Conservation (phyloP, 2,888 invertebrate species). For the Abscondita cerata region DNA sequence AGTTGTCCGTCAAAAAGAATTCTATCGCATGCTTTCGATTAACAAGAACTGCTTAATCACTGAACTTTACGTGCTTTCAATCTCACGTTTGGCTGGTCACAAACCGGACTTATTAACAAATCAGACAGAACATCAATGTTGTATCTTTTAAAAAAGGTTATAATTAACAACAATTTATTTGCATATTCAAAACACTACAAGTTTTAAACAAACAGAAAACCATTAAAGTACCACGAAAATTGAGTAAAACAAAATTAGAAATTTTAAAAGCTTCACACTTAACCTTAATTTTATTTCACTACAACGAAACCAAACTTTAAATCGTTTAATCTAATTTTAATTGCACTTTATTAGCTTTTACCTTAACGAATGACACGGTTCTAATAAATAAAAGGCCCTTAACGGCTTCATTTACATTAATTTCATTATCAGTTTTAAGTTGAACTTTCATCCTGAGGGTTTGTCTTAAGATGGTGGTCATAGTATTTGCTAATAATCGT, state of each 20-base stretch:
- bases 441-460: too few species aligned
- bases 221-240: background rate
- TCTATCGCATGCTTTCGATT: slow-evolving; percentile 39
- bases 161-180: slow-evolving; percentile 5
- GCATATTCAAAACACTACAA: background rate
- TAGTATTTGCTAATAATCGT: too few species aligned
- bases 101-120: slow-evolving; percentile 25
- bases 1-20: slow-evolving; percentile 12
- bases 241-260: background rate
- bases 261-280: too few species aligned
- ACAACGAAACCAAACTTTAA: too few species aligned
- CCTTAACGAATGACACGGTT: too few species aligned
- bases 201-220: background rate
- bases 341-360: too few species aligned
- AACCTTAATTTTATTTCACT: too few species aligned
- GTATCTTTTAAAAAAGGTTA: slow-evolving; percentile 6
- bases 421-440: too few species aligned
- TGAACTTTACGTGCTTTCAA: slow-evolving; percentile 26
- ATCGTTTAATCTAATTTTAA: too few species aligned
- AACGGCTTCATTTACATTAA: too few species aligned
- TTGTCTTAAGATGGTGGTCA: too few species aligned
- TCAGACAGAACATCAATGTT: slow-evolving; percentile 19
- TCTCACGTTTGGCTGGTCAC: slow-evolving; percentile 26
- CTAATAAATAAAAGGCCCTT: too few species aligned
- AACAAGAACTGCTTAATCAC: slow-evolving; percentile 42